phyloP scores from a whole-genome alignment of 2,888 invertebrate species.

The Galerucella nymphaeae region DNA sequence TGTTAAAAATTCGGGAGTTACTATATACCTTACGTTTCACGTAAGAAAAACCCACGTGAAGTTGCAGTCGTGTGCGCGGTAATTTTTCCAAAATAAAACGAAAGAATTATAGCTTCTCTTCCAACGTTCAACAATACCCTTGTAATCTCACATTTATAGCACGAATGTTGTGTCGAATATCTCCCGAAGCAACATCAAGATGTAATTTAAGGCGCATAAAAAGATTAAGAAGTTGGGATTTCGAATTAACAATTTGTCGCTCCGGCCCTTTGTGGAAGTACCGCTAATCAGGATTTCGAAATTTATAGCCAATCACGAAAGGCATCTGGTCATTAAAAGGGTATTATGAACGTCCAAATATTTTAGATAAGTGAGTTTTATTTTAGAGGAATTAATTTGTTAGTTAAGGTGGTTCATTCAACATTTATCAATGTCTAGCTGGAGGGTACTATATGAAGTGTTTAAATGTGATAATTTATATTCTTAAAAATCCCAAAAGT shows the following conservation, averaged over 20 bases:
- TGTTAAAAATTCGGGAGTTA: too few species aligned
- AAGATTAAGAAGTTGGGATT: conserved; percentile 33
- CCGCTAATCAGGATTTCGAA: conserved; percentile 40
- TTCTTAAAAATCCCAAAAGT: not conserved
- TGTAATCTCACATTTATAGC: conserved; percentile 14
- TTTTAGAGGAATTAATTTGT: conserved; percentile 19
- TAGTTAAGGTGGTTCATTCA: not conserved
- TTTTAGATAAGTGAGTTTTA: conserved; percentile 26
- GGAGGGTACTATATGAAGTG: not conserved
- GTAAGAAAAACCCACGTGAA: too few species aligned
- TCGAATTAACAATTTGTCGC: conserved; percentile 41
- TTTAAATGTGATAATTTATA: not conserved
- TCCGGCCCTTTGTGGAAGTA: conserved; percentile 32
- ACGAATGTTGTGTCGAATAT: conserved; percentile 17
- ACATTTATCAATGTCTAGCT: conserved; percentile 9
- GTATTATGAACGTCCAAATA: conserved; percentile 41
- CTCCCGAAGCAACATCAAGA: conserved; percentile 15
- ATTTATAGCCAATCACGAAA: conserved; percentile 38
- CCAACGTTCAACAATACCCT: not conserved
- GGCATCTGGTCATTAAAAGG: conserved; percentile 44
- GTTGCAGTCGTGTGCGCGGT: too few species aligned
- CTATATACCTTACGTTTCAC: too few species aligned
- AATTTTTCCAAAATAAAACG: not conserved
- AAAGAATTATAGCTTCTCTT: not conserved
- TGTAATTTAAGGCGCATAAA: conserved; percentile 24